A percentile compares a stretch with the other conserved stretches of the same genome.
Evolutionary conservation across 2,888 invertebrate genomes (phyloP).

Genomic region (Heteromyza rotundicornis): DNA sequence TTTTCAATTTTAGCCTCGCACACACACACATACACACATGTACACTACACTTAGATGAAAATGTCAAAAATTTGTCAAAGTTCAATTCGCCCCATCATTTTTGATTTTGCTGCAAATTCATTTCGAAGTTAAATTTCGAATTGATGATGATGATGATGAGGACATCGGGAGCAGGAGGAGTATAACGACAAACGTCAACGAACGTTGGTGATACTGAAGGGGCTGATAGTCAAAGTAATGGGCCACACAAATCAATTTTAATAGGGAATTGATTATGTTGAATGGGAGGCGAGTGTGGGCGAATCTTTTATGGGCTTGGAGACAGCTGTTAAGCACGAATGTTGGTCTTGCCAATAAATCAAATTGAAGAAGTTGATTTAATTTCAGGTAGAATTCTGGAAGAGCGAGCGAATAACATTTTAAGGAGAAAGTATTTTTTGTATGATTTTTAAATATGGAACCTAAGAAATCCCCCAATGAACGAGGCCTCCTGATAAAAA

Average conservation of each 20-base stretch:
- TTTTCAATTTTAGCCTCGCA: constrained; percentile 8
- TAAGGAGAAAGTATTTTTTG: too few relatives aligned
- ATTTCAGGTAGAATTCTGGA: too few relatives aligned
- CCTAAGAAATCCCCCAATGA: too few relatives aligned
- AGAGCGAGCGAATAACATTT: too few relatives aligned
- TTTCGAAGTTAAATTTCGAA: constrained; percentile 18
- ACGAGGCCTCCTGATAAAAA: too few relatives aligned
- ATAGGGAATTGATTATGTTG: constrained; percentile 40
- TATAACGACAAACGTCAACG: neutral
- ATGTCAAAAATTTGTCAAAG: constrained; percentile 51
- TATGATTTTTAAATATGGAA: too few relatives aligned
- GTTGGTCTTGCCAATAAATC: neutral
- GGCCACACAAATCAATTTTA: constrained; percentile 46
- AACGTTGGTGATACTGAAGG: neutral
- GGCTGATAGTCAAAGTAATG: constrained; percentile 24
- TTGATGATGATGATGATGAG: constrained; percentile 9
- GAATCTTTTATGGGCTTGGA: neutral
- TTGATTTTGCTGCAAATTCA: constrained; percentile 34
- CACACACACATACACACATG: constrained; percentile 1
- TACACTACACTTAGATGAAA: neutral
- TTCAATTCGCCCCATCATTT: constrained; percentile 36
- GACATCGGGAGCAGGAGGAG: constrained; percentile 3
- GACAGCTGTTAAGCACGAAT: neutral
- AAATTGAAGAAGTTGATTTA: too few relatives aligned
- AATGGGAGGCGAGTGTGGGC: neutral